A percentile compares a stretch with the other conserved stretches of the same genome.
These are phyloP conservation scores for Nycteola revayana DNA, from an alignment of 2,888 invertebrate genomes.

Conservation along the genomic window DNA sequence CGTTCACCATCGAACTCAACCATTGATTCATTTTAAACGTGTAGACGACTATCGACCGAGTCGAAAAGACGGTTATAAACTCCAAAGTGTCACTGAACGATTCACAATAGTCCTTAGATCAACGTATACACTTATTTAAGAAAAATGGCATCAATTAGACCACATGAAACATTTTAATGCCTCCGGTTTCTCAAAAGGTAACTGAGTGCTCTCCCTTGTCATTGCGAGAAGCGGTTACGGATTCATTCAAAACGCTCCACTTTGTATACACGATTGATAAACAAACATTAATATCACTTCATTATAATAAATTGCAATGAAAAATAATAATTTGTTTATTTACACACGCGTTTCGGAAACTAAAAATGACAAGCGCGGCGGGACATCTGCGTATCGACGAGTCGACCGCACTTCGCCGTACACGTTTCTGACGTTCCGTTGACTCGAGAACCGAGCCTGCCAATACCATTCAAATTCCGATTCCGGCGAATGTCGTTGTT, in stretches of 20 bases:
- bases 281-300: slow-evolving; percentile 77
- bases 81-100: slow-evolving; percentile 71
- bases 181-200: slow-evolving; percentile 79
- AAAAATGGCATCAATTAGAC: slow-evolving; percentile 70
- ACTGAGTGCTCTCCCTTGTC: slow-evolving; percentile 79
- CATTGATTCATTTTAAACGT: slow-evolving; percentile 80
- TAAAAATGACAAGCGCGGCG: slow-evolving; percentile 71
- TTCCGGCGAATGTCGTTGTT: slow-evolving; percentile 63
- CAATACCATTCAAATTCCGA: slow-evolving; percentile 67
- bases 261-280: slow-evolving; percentile 66
- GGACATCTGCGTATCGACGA: slow-evolving; percentile 80
- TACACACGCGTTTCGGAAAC: slow-evolving; percentile 78
- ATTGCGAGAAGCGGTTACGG: slow-evolving; percentile 80
- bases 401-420: slow-evolving; percentile 81
- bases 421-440: slow-evolving; percentile 74
- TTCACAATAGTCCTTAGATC: slow-evolving; percentile 76
- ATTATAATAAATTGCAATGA: slow-evolving; percentile 65
- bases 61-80: slow-evolving; percentile 58
- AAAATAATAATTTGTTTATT: slow-evolving; percentile 77
- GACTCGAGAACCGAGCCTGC: slow-evolving; percentile 43
- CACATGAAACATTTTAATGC: slow-evolving; percentile 79
- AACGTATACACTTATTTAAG: slow-evolving; percentile 76
- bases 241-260: slow-evolving; percentile 71
- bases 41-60: slow-evolving; percentile 72
- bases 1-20: slow-evolving; percentile 59